phyloP scores from a whole-genome alignment of 1,140 invertebrate genomes.

The Platyura marginata region DNA sequence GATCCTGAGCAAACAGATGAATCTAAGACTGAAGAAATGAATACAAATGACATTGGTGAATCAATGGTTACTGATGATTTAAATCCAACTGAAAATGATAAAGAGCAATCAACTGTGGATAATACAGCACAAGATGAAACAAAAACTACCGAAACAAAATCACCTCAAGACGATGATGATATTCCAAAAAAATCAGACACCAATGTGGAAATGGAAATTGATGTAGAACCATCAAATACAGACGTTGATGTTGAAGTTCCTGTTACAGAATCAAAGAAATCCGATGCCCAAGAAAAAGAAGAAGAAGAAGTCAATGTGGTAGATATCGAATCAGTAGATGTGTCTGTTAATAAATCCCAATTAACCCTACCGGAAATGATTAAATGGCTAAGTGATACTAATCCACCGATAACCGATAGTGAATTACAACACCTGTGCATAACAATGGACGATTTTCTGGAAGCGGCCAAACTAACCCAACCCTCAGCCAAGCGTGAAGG shows the following conservation, averaged over 20 bases:
- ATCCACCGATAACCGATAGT: constrained; percentile 5
- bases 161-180: too few species aligned
- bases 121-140: too few species aligned
- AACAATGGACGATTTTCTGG: constrained; percentile 52
- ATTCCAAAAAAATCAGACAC: too few species aligned
- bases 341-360: neutral
- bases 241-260: too few species aligned
- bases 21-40: neutral
- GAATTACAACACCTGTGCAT: constrained; percentile 35
- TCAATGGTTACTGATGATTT: neutral
- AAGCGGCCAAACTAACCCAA: constrained; percentile 63
- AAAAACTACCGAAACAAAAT: neutral
- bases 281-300: constrained; percentile 4
- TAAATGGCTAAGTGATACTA: constrained; percentile 32
- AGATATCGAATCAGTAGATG: neutral
- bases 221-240: too few species aligned
- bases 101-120: neutral
- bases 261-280: too few species aligned
- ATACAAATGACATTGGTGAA: neutral
- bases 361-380: constrained; percentile 19
- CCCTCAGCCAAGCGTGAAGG: constrained; percentile 94
- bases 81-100: neutral
- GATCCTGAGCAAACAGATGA: neutral
- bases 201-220: too few species aligned
- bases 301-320: constrained; percentile 9